These are phyloP conservation scores for Apis dorsata DNA, from an alignment of 1,140 invertebrate genomes.

Conservation along the genomic window DNA sequence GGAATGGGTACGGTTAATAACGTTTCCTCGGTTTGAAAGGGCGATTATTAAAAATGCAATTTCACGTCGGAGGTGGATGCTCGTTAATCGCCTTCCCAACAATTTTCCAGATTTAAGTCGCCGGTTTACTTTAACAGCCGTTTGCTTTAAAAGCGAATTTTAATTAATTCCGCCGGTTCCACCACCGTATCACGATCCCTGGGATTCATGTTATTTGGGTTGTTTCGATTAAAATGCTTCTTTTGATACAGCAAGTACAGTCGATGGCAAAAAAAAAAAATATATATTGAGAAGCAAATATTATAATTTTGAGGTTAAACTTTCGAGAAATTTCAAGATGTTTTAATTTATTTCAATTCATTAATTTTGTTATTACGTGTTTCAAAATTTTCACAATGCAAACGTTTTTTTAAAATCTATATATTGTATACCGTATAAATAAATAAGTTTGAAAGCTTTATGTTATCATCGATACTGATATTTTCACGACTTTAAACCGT, in stretches of 20 bases:
- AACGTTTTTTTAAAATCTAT: too few relatives aligned
- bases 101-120: background rate
- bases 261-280: too few relatives aligned
- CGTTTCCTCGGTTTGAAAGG: constrained; percentile 3
- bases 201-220: constrained; percentile 10
- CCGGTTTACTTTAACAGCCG: background rate
- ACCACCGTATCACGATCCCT: background rate
- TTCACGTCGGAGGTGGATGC: background rate
- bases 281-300: too few relatives aligned
- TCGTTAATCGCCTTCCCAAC: constrained; percentile 13
- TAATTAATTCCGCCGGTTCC: constrained; percentile 20
- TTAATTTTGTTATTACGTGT: too few relatives aligned
- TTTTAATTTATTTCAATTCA: too few relatives aligned
- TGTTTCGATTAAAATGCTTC: constrained; percentile 39
- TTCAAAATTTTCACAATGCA: too few relatives aligned
- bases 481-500: too few relatives aligned
- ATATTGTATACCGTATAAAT: too few relatives aligned
- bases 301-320: too few relatives aligned
- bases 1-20: background rate
- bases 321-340: too few relatives aligned
- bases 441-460: too few relatives aligned
- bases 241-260: background rate
- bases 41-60: constrained; percentile 41
- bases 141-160: constrained; percentile 17
- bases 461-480: too few relatives aligned